Conservation (phyloP, 2,797 vertebrate genomes). For the Pagetopsis macropterus region DNA sequence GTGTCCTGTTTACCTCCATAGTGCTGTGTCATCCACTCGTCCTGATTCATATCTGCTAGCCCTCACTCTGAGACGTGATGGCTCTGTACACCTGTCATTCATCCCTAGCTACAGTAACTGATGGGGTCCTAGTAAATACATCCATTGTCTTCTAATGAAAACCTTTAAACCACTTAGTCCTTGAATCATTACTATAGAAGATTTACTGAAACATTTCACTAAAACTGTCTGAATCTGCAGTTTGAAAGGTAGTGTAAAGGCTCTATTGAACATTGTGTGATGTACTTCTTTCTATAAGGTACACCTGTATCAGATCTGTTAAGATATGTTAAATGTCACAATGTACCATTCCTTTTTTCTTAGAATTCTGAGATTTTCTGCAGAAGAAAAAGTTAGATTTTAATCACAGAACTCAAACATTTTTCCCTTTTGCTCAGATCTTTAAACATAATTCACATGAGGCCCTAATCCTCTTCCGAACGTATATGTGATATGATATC, state of each 20-base stretch:
- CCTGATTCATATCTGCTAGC: conserved; percentile 32
- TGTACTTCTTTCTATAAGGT: conserved; percentile 1
- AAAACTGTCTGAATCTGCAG: not conserved
- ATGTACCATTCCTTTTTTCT: conserved; percentile 24
- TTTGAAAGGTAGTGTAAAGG: not conserved
- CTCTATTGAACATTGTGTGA: not conserved
- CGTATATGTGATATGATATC: not conserved
- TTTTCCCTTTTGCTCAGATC: too few relatives aligned
- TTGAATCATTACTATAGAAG: not conserved
- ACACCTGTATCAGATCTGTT: not conserved
- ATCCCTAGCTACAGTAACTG: conserved; percentile 8
- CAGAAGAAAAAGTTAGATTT: too few relatives aligned
- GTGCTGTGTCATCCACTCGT: conserved; percentile 53
- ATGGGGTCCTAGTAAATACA: conserved; percentile 5
- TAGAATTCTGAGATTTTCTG: too few relatives aligned
- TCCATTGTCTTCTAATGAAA: not conserved
- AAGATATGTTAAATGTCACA: not conserved
- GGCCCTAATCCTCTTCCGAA: not conserved
- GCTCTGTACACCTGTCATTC: conserved; percentile 5
- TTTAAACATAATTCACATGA: too few relatives aligned
- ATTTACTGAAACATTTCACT: not conserved
- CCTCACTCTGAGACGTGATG: not conserved
- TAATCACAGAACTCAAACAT: too few relatives aligned
- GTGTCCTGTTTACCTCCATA: conserved; percentile 63
- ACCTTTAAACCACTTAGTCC: not conserved